phyloP scores from a whole-genome alignment of 2,888 invertebrate species.

The Stegophylla sp. region DNA sequence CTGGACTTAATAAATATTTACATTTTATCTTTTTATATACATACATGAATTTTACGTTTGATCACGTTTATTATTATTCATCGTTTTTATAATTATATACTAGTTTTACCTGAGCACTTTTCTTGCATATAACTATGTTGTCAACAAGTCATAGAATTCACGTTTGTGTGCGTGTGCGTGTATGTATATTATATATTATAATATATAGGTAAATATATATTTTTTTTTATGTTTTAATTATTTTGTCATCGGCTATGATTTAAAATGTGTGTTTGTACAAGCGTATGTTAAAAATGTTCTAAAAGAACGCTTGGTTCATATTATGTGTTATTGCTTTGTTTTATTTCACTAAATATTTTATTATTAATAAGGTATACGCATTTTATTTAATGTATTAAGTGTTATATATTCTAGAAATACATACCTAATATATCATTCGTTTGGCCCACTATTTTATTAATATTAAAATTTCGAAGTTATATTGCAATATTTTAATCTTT shows the following conservation, averaged over 20 bases:
- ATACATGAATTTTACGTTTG: background rate
- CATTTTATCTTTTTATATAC: background rate
- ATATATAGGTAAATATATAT: background rate
- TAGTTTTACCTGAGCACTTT: background rate
- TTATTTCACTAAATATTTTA: background rate
- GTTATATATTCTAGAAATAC: background rate
- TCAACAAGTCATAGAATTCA: background rate
- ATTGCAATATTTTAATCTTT: background rate
- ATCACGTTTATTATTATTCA: background rate
- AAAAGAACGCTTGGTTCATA: conserved; percentile 55
- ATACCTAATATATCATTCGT: too few relatives aligned
- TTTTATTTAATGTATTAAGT: background rate
- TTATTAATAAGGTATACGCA: too few relatives aligned
- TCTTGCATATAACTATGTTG: background rate
- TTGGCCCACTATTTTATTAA: too few relatives aligned
- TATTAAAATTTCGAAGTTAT: too few relatives aligned
- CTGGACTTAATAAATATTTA: conserved; percentile 9
- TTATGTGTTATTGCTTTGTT: conserved; percentile 19
- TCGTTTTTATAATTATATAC: background rate
- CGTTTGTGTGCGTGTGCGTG: background rate
- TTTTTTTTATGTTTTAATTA: conserved; percentile 2
- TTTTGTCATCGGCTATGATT: conserved; percentile 15
- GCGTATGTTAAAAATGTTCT: conserved; percentile 51
- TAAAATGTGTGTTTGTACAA: conserved; percentile 47
- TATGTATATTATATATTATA: background rate